Evolutionary conservation across 1,140 invertebrate species (phyloP), one percentile per base, ranked within the genome.

Genomic region (Maconellicoccus hirsutus): DNA sequence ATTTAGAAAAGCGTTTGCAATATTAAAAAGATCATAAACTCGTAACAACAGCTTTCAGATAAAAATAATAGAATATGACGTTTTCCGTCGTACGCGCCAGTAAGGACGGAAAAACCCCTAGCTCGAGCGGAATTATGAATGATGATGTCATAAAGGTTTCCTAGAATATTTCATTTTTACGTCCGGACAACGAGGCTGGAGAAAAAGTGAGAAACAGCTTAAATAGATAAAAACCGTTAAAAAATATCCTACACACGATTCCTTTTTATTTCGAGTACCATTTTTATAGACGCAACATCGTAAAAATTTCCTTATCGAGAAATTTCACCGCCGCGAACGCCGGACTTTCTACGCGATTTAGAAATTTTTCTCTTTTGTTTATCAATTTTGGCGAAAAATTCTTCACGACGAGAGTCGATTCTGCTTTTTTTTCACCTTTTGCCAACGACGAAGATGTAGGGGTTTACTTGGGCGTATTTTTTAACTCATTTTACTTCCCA

Each of bases 11-110:
- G n/a, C 42, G 42, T 3, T 16, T 52, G 12, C n/a, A 52, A 52
- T 52, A 52, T 52, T 52, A 52, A 52, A 52, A 52, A 52, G 10
- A 52, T 52, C 42, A 19, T 52, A 52, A 52, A 52, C 42, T 52
- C 10, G 42, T 16, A 52, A 52, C 12, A 52, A 52, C 42, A 52
- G 42, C 42, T 52, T 52, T 52, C 42, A 52, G 42, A 52, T 52
- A 52, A 52, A 52, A 52, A 52, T 52, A 52, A 52, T 52, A 52
- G 42, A 52, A 52, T 52, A 52, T 14, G 42, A 52, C 42, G 42
- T 14, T 19, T 52, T 33, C 12, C 29, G 29, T 6, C 29, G 29
- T 33, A 3, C 12, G 29, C 12, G 29, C 29, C 12, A 3, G 29
- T 33, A 33, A 6, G 29, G 29, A 12, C 12, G 29, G 29, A 33